Base-by-base conservation (phyloP, 64 coral and sea anemone species). In the Porites lutea region DNA sequence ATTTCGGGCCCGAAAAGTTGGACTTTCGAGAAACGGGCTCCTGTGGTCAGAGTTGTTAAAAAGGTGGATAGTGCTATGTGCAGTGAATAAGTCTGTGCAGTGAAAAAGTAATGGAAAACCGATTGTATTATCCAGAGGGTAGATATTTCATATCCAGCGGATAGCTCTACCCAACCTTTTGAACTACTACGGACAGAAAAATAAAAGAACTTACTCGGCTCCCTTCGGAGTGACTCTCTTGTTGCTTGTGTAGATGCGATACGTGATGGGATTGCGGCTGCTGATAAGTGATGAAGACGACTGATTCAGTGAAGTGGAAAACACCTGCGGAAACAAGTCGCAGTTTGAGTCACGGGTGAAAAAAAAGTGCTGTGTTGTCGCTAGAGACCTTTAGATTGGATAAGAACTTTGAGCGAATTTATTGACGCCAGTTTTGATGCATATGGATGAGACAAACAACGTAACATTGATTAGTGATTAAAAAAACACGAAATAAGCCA, bases 161-260 rank as follows among this genome's bases (percentile, higher is more conserved):
- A 37, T 37, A 37, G 27, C 27, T 37, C 27, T 37, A 37, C 1
- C 27, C 27, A 37, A 37, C 27, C 27, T 37, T 37, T 37, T 37
- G 27, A 37, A 37, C 1, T 37, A 1, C 27, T 37, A 37, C 27
- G 27, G 62, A 62, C 7, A n/a, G 16, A 52, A 74, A 74, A 22
- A 12, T 48, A 55, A 2, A 21, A 58, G 27, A 8, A 72, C 88
- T 92, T 71, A 98, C 97, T 90, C 82, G 14, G 97, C 97, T 67
- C 94, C 94, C 78, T 94, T 99, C 4, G 97, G 94, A 0, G 97
- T 99, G 8, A 99, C 97, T 75, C 97, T 69, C 68, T 91, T 93
- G 51, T 99, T 93, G 37, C 59, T 72, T 5, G 86, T 83, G 74
- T 96, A 99, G 16, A 99, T 88, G 20, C 91, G 75, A 48, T 96